phyloP scores from a whole-genome alignment of 2,888 invertebrate species.

The Cantharis nigra region DNA sequence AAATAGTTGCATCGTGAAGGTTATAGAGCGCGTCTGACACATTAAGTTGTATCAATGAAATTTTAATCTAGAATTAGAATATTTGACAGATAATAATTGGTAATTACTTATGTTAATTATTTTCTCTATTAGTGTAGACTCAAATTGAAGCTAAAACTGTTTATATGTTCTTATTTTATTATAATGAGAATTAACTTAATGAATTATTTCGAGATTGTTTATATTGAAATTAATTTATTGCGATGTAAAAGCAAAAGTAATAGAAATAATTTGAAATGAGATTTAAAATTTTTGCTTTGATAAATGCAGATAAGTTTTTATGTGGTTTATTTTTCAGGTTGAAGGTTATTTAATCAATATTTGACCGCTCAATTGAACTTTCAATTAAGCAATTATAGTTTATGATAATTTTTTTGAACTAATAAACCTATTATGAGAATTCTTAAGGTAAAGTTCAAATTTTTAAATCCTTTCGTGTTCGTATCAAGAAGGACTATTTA shows the following conservation, averaged over 20 bases:
- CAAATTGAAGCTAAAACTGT: background rate
- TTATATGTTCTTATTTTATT: background rate
- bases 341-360: background rate
- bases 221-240: background rate
- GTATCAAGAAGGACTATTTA: background rate
- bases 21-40: too few species aligned
- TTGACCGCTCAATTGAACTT: background rate
- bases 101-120: background rate
- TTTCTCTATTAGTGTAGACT: background rate
- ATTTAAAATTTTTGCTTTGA: background rate
- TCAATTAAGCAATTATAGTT: background rate
- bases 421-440: background rate
- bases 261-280: background rate
- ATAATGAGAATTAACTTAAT: background rate
- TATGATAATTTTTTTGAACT: background rate
- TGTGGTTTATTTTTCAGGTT: background rate
- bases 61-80: too few species aligned
- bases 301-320: background rate
- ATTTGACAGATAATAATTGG: too few species aligned
- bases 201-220: background rate
- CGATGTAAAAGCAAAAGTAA: background rate
- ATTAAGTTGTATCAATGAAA: too few species aligned
- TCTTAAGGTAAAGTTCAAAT: background rate
- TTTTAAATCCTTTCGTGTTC: background rate
- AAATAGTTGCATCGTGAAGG: too few species aligned